Percentiles rank a stretch among this genome's conserved stretches.
Evolutionary conservation across 2,888 invertebrate species (phyloP).

Genomic region (Polydrusus cervinus): DNA sequence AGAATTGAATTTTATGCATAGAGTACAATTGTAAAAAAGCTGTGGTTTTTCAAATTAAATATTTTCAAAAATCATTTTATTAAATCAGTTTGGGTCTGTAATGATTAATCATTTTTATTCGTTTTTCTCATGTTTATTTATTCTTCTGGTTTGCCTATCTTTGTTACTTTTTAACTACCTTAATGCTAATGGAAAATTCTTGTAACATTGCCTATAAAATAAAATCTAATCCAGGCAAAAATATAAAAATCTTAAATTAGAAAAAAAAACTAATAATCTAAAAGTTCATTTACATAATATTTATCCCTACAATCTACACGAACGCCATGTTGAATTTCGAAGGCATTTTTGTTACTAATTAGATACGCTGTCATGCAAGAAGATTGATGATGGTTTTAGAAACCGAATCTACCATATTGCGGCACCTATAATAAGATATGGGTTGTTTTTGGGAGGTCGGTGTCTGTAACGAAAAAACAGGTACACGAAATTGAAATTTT

Average conservation of each 20-base stretch:
- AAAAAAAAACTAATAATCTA: conserved; percentile 15
- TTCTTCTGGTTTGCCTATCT: too few species aligned
- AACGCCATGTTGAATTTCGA: conserved; percentile 49
- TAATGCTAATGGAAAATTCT: too few species aligned
- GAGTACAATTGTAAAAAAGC: too few species aligned
- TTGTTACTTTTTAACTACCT: too few species aligned
- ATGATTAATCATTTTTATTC: too few species aligned
- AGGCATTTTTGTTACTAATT: conserved; percentile 67
- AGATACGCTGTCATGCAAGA: conserved; percentile 68
- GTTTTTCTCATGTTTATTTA: too few species aligned
- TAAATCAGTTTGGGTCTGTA: too few species aligned
- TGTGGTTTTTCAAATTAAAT: too few species aligned
- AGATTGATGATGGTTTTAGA: conserved; percentile 67
- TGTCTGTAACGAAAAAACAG: conserved; percentile 48
- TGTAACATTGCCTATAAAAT: not conserved
- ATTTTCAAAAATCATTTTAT: too few species aligned
- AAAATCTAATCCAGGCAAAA: not conserved
- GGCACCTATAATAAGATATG: conserved; percentile 53
- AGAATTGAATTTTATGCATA: too few species aligned
- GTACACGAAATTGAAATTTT: conserved; percentile 42
- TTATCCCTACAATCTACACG: conserved; percentile 26
- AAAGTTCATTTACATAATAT: conserved; percentile 21
- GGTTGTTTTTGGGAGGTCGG: conserved; percentile 52
- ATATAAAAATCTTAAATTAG: conserved; percentile 9
- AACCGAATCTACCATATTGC: conserved; percentile 53